Evolutionary conservation across 2,888 invertebrate species (phyloP), one percentile per base, ranked within the genome.

Genomic region (Strigamia maritima): DNA sequence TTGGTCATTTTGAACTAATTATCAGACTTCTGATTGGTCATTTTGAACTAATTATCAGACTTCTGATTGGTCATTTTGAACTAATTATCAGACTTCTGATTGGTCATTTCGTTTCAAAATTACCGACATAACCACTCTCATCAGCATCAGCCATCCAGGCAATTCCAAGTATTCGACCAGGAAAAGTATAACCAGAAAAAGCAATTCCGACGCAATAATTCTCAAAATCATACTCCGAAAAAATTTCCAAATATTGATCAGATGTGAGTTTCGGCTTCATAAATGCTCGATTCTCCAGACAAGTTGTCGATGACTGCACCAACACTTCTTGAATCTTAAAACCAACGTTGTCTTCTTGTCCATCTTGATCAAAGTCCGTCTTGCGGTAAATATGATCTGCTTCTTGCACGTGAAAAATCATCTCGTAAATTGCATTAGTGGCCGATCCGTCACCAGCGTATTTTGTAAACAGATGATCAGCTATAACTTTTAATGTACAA

Each of bases 331-430:
- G 6, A 19, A 76, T 35, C 35, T 76, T 6, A 60, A 85, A 84
- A 4, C 85, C 84, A 31, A 85, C 81, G 28, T 84, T 84, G 80
- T 85, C 84, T 22, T 83, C 83, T 7, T 79, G 70, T 0, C 83
- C 84, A 76, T 84, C 84, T 0, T 83, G 84, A 80, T 84, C 82
- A 77, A 85, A 85, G 79, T 85, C 85, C 6, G 84, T 84, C n/a
- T 81, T 81, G 19, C 84, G 82, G 79, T 85, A 85, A 16, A 85
- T 82, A 2, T 81, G 79, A 80, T 85, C 83, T 10, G 84, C 83
- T 79, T 84, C 83, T 16, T 81, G 82, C 0, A 84, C 82, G 3
- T 83, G 81, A 76, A 82, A 82, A 8, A 82, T 79, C 81, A 85
- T 82, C 79, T 83, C 83, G 24, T 82, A 80, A 28, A 77, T 54